Evolutionary conservation across 2,797 vertebrate genomes (phyloP).

Genomic region (Aotus griseimembra): DNA sequence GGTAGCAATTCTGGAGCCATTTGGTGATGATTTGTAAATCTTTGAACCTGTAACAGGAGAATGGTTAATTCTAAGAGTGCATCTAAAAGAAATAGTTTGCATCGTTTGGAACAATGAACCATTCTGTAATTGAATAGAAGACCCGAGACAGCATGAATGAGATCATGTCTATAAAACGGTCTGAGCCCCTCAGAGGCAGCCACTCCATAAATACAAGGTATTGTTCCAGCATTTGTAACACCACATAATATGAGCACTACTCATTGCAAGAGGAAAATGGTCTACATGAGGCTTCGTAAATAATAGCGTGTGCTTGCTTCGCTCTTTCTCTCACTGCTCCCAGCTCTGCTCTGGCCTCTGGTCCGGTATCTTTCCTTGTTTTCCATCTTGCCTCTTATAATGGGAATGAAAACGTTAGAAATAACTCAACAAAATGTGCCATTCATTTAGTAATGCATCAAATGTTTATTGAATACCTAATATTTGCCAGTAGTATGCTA

Average conservation of each 20-base stretch:
- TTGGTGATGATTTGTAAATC: slow-evolving; percentile 71
- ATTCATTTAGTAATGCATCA: not conserved
- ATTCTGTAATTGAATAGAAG: slow-evolving; percentile 72
- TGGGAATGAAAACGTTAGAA: not conserved
- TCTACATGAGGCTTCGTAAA: slow-evolving; percentile 56
- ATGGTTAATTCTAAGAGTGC: slow-evolving; percentile 66
- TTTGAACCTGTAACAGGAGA: slow-evolving; percentile 55
- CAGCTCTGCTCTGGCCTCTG: not conserved
- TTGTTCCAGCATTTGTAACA: slow-evolving; percentile 40
- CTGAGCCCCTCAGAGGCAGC: slow-evolving; percentile 55
- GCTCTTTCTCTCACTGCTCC: not conserved
- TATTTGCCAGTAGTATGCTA: not conserved
- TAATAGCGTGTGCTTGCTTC: not conserved
- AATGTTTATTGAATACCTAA: not conserved
- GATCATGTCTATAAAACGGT: slow-evolving; percentile 72
- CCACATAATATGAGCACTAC: slow-evolving; percentile 32
- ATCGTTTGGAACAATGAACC: slow-evolving; percentile 70
- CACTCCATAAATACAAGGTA: slow-evolving; percentile 63
- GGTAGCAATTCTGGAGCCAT: slow-evolving; percentile 51
- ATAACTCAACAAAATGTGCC: not conserved
- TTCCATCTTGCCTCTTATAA: slow-evolving; percentile 16
- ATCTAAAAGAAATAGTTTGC: slow-evolving; percentile 68
- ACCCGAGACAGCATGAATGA: slow-evolving; percentile 71
- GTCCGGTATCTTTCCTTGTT: not conserved
- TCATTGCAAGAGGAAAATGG: slow-evolving; percentile 46